A percentile compares a stretch with the other conserved stretches of the same genome.
Evolutionary conservation across 2,797 vertebrate species (phyloP).

Genomic region (Pempheris klunzingeri): DNA sequence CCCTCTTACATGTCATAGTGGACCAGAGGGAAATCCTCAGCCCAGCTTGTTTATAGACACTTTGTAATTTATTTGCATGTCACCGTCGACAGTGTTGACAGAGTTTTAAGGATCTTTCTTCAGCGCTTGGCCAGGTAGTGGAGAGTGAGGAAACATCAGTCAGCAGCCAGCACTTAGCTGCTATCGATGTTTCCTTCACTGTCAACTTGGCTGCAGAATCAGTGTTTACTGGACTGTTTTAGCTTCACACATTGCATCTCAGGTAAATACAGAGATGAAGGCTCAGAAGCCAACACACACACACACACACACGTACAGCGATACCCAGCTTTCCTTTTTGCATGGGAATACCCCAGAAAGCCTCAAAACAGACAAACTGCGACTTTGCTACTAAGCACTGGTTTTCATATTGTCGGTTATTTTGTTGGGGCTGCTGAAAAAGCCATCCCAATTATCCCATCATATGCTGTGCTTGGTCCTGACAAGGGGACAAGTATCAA

Average conservation of each 20-base stretch:
- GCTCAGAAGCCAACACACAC: conserved; percentile 5
- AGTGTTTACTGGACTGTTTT: conserved; percentile 21
- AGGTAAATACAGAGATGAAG: conserved; percentile 27
- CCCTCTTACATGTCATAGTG: not conserved
- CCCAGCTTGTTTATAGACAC: not conserved
- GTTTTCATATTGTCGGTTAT: not conserved
- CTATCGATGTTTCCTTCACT: not conserved
- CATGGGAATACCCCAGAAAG: not conserved
- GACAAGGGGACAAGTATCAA: not conserved
- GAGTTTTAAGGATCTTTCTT: conserved; percentile 1
- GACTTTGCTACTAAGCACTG: not conserved
- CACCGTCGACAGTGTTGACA: not conserved
- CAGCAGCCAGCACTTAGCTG: conserved; percentile 2
- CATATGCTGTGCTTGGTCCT: not conserved
- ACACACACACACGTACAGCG: not conserved
- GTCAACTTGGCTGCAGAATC: conserved; percentile 4
- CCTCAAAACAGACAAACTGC: not conserved
- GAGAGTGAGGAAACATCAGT: not conserved
- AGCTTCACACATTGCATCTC: conserved; percentile 6
- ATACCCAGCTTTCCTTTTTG: conserved; percentile 8
- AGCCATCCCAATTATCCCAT: not conserved
- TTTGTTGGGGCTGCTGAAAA: not conserved
- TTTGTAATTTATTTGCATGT: not conserved
- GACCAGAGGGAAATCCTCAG: not conserved
- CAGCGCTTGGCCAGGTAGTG: not conserved